Conservation (phyloP, 2,797 vertebrate species). For the Molossus molossus region DNA sequence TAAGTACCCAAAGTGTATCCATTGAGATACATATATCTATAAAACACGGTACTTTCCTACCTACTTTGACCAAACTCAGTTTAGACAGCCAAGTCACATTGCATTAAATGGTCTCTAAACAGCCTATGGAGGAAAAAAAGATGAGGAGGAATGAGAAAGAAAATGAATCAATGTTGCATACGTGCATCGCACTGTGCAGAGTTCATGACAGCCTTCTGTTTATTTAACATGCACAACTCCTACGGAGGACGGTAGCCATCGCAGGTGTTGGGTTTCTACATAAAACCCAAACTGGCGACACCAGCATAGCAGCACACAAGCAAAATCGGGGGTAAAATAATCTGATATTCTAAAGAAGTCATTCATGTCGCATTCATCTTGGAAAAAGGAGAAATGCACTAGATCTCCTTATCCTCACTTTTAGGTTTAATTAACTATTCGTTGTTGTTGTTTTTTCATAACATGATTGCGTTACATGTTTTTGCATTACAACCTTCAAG, state of each 20-base stretch:
- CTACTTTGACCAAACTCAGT: background rate
- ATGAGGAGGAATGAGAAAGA: background rate
- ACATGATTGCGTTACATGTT: background rate
- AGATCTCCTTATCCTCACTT: background rate
- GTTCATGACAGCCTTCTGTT: background rate
- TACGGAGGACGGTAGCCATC: background rate
- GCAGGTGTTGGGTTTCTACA: background rate
- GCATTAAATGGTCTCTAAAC: constrained; percentile 35
- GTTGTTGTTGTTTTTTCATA: background rate
- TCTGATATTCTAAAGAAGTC: background rate
- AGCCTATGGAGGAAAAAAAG: background rate
- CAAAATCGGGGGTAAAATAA: background rate
- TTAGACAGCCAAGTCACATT: background rate
- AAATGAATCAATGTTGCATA: background rate
- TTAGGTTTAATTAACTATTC: background rate
- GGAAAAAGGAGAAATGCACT: background rate
- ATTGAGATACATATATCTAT: background rate
- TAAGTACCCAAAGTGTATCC: background rate
- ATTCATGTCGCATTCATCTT: background rate
- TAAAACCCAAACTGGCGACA: background rate
- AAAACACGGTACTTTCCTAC: background rate
- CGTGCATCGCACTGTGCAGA: background rate
- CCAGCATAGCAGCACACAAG: background rate
- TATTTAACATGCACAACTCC: background rate
- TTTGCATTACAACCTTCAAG: background rate